These are phyloP conservation scores for Acrocyrtus sp. DNA, from an alignment of 2,888 invertebrate species.

Conservation along the genomic window DNA sequence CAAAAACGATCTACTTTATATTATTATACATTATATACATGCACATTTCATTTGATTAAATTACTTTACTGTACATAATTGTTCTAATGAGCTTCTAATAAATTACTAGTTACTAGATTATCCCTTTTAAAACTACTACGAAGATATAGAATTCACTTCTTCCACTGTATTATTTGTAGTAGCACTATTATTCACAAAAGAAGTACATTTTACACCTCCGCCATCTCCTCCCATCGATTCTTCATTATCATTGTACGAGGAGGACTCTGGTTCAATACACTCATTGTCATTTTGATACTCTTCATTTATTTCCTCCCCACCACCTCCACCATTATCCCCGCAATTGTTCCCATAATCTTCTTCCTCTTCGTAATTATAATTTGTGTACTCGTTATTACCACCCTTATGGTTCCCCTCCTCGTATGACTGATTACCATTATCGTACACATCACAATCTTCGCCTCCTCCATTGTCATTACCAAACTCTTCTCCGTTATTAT, in stretches of 20 bases:
- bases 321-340: slow-evolving; percentile 5
- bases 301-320: not conserved
- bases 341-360: slow-evolving; percentile 2
- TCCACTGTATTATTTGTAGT: slow-evolving; percentile 3
- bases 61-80: too few species aligned
- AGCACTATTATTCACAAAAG: slow-evolving; percentile 9
- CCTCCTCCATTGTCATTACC: not conserved
- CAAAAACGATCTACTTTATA: too few species aligned
- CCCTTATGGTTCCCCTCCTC: slow-evolving; percentile 9
- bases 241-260: slow-evolving; percentile 8
- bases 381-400: not conserved
- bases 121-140: too few species aligned
- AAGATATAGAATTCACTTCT: slow-evolving; percentile 41
- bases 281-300: slow-evolving; percentile 3
- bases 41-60: too few species aligned
- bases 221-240: slow-evolving; percentile 1
- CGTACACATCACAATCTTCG: not conserved
- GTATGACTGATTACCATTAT: slow-evolving; percentile 7
- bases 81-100: too few species aligned
- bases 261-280: not conserved
- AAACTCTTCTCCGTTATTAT: not conserved
- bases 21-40: too few species aligned
- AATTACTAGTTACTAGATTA: too few species aligned
- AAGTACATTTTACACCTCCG: slow-evolving; percentile 12
- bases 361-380: slow-evolving; percentile 10